phyloP scores from a whole-genome alignment of 2,797 vertebrate genomes.

The Myoxocephalus aenaeus region DNA sequence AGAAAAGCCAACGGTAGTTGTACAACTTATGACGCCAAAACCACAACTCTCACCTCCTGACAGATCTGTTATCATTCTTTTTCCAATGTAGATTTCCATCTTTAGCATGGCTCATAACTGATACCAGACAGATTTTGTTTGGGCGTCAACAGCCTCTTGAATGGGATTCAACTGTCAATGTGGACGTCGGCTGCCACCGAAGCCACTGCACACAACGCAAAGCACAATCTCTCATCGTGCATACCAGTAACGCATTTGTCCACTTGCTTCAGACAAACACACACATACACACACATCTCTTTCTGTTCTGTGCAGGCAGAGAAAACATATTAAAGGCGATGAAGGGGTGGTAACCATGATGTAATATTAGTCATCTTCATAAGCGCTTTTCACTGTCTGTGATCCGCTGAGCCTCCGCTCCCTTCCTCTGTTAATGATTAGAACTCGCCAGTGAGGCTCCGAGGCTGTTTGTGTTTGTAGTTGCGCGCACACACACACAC shows the following conservation, averaged over 20 bases:
- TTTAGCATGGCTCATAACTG: slow-evolving; percentile 7
- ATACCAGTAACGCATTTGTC: slow-evolving; percentile 20
- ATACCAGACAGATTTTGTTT: slow-evolving; percentile 23
- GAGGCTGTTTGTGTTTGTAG: slow-evolving; percentile 71
- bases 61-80: slow-evolving; percentile 21
- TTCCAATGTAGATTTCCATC: slow-evolving; percentile 8
- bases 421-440: slow-evolving; percentile 81
- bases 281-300: slow-evolving; percentile 25
- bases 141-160: neutral
- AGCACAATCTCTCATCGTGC: slow-evolving; percentile 13
- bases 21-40: slow-evolving; percentile 24
- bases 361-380: slow-evolving; percentile 78
- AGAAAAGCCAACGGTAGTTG: slow-evolving; percentile 5
- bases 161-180: slow-evolving; percentile 10
- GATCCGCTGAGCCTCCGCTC: slow-evolving; percentile 66
- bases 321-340: slow-evolving; percentile 55
- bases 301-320: slow-evolving; percentile 49
- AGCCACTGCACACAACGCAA: slow-evolving; percentile 28
- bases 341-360: slow-evolving; percentile 61
- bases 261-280: slow-evolving; percentile 7
- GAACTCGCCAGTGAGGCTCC: slow-evolving; percentile 78
- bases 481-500: neutral
- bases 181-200: slow-evolving; percentile 27
- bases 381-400: slow-evolving; percentile 75
- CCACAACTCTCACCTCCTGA: slow-evolving; percentile 21